A percentile compares a stretch with the other conserved stretches of the same genome.
phyloP scores from a whole-genome alignment of 2,797 vertebrate species.

The Myotis findleyi region DNA sequence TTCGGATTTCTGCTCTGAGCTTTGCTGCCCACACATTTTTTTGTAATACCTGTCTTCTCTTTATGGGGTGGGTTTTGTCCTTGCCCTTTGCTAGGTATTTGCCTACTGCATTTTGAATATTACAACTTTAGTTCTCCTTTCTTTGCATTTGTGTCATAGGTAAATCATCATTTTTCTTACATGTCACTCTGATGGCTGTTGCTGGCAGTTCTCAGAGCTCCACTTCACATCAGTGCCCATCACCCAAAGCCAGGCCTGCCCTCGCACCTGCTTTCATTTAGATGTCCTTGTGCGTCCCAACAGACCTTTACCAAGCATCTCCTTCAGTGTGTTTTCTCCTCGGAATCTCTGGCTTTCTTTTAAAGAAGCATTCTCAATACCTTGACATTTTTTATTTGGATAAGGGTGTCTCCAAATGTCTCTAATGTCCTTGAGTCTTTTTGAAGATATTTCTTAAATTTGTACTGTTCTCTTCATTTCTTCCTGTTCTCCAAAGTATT shows the following conservation, averaged over 20 bases:
- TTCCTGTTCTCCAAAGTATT: not conserved
- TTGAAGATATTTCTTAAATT: slow-evolving; percentile 52
- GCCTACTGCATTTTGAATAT: slow-evolving; percentile 37
- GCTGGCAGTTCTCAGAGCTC: slow-evolving; percentile 17
- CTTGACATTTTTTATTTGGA: not conserved
- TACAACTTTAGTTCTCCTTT: slow-evolving; percentile 37
- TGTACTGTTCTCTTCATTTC: not conserved
- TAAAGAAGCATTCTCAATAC: slow-evolving; percentile 1
- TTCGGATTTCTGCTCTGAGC: slow-evolving; percentile 59
- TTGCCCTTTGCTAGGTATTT: slow-evolving; percentile 48
- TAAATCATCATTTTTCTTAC: slow-evolving; percentile 36
- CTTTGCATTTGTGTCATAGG: slow-evolving; percentile 53
- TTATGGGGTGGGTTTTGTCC: not conserved
- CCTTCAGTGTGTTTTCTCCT: not conserved
- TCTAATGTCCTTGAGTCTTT: not conserved
- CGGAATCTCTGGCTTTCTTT: not conserved
- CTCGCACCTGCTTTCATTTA: not conserved
- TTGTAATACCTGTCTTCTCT: slow-evolving; percentile 27
- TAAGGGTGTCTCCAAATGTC: not conserved
- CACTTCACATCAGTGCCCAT: not conserved
- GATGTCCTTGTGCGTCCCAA: not conserved
- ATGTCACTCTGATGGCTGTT: slow-evolving; percentile 1
- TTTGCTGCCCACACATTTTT: slow-evolving; percentile 45
- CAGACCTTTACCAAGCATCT: not conserved
- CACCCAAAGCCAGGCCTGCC: not conserved